Evolutionary conservation across 64 coral and sea anemone species (phyloP), one percentile per base, ranked within the genome.

Genomic region (Orbicella faveolata): DNA sequence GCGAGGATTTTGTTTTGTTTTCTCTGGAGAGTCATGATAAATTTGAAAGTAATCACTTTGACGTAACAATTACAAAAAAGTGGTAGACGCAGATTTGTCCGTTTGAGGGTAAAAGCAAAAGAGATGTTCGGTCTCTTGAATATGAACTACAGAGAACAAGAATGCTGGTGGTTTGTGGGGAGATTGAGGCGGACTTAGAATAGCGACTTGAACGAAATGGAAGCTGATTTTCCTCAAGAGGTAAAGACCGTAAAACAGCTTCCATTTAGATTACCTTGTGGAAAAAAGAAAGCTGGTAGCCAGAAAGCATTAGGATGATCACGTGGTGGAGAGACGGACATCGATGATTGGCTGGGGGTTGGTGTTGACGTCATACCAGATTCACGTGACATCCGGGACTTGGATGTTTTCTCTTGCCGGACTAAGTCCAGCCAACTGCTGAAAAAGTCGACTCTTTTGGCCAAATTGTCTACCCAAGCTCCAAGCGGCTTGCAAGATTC

Each of bases 281-380:
- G 97, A 63, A 91, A 96, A 83, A 99, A 95, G 74, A 99, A 99
- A 3, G 97, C 97, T 5, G 97, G 88, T 34, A 99, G 52, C 97
- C 97, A 99, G 68, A 95, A 99, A 37, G 97, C 90, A n/a, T 81
- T 77, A 9, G 97, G 97, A 18, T 93, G 88, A n/a, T 79, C 74
- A 74, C 78, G 87, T 36, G 87, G 34, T 53, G 16, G 52, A 25
- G 69, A 63, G 4, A 12, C 61, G 12, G 61, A 74, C 20, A 88
- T 51, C 13, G 94, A 95, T 53, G 94, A 92, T 37, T 88, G 92
- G 72, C 92, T 91, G 6, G 75, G 53, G 1, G 79, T 36, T 55
- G 81, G 75, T 44, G 93, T 63, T 35, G 69, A 66, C 33, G 62
- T 35, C 20, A 59, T 15, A 21, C 12, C 78, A 54, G 82, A 63